Evolutionary conservation across 35 echinoderm and acorn worm genomes (phyloP), one percentile per base, ranked within the genome.

Genomic region (Ophiothrix spiculata): DNA sequence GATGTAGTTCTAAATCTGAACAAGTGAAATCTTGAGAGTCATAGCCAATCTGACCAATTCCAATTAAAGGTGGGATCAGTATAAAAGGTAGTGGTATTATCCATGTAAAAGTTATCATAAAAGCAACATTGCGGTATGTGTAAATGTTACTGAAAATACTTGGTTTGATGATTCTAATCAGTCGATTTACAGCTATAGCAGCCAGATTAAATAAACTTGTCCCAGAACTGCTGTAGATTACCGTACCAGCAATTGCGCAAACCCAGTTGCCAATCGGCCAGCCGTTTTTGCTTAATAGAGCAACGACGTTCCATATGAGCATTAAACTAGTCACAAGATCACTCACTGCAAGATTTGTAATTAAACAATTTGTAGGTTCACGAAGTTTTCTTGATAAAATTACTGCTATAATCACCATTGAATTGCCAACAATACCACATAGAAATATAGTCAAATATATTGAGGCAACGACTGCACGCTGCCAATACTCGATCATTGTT

Each of bases 161-260:
- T 23, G 85, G 81, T 31, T 63, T 28, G 0, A 90, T 92, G 46
- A 97, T 90, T 1, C 88, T 31, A 31, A 89, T 79, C 63, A 81
- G 88, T 14, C 90, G 81, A 38, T 92, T 97, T 1, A 97, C 56
- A 28, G 80, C 94, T 19, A 97, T 89, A 13, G 78, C 75, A 0
- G 94, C 94, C 25, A 97, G 40, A 31, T 79, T 97, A 36, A 89
- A 92, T 1, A 97, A 39, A 75, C 94, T 92, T 78, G 90, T 89
- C 21, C 90, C 86, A 28, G 78, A 78, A 54, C 90, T 90, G 29
- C 83, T 90, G 46, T 85, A 89, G 11, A 89, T 35, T 0, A 86
- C 78, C 15, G 85, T 81, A 23, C 75, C 86, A 1, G 87, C 76
- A 0, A 56, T 77, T 32, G 37, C 56, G 41, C 94, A 97, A n/a